Evolutionary conservation across 2,797 vertebrate species (phyloP).

Genomic region (Mormyrops attenuatus): DNA sequence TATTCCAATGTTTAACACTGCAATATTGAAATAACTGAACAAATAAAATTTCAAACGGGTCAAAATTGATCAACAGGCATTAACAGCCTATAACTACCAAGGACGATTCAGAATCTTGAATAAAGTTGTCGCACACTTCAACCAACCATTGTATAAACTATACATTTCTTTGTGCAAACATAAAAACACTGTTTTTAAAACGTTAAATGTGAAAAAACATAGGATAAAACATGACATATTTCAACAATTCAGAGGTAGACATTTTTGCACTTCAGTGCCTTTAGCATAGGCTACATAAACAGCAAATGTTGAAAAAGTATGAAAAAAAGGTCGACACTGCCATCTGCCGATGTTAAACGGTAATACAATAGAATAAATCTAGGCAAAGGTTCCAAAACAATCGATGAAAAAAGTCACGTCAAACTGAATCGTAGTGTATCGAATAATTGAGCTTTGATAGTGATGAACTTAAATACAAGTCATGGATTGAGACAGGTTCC

Average conservation of each 20-base stretch:
- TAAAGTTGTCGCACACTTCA: not conserved
- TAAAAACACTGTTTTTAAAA: not conserved
- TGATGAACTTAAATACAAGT: not conserved
- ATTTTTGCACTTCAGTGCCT: not conserved
- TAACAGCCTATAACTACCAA: not conserved
- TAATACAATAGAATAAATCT: not conserved
- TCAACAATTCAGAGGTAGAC: not conserved
- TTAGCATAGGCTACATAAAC: not conserved
- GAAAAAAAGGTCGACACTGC: not conserved
- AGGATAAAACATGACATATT: not conserved
- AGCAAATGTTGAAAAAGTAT: not conserved
- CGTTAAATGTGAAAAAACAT: not conserved
- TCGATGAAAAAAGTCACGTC: not conserved
- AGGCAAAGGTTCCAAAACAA: not conserved
- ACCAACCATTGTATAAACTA: not conserved
- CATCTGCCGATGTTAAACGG: not conserved
- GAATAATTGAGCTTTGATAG: not conserved
- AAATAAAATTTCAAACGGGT: not conserved
- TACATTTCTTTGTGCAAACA: not conserved
- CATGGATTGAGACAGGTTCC: not conserved
- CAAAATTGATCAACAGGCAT: not conserved
- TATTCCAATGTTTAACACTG: not conserved
- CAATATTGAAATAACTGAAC: not conserved
- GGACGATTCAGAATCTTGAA: not conserved
- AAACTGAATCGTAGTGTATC: not conserved